A percentile compares a stretch with the other conserved stretches of the same genome.
phyloP scores from a whole-genome alignment of 1,140 invertebrate species.

The Aphis gossypii region DNA sequence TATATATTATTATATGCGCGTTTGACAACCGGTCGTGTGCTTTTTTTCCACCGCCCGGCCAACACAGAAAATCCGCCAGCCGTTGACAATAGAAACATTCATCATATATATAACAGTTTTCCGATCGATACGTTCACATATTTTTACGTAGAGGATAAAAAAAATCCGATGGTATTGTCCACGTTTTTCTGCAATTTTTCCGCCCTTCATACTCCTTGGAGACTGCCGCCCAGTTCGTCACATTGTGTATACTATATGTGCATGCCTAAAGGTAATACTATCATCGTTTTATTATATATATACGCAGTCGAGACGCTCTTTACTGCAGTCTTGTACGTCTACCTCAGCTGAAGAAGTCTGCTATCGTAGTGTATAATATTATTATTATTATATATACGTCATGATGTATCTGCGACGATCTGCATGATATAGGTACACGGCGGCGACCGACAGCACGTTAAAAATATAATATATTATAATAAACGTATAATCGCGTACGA shows the following conservation, averaged over 20 bases:
- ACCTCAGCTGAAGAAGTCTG: not conserved
- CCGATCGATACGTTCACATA: not conserved
- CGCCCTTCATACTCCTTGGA: not conserved
- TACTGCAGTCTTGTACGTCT: not conserved
- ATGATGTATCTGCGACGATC: not conserved
- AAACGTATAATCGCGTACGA: not conserved
- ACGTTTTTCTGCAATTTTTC: not conserved
- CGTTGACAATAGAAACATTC: slow-evolving; percentile 48
- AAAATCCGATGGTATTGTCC: not conserved
- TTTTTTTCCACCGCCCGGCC: not conserved
- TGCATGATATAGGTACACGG: not conserved
- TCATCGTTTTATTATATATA: not conserved
- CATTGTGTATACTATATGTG: not conserved
- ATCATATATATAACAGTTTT: slow-evolving; percentile 27
- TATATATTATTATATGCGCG: not conserved
- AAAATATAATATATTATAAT: slow-evolving; percentile 5
- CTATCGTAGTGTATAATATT: not conserved
- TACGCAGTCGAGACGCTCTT: not conserved
- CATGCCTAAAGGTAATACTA: not conserved
- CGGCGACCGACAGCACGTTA: not conserved
- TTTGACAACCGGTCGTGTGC: slow-evolving; percentile 27
- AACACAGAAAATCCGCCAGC: slow-evolving; percentile 18
- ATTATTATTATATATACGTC: not conserved
- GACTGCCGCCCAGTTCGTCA: not conserved
- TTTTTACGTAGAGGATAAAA: not conserved